phyloP scores from a whole-genome alignment of 2,888 invertebrate species.

The Diplolepis rosae region DNA sequence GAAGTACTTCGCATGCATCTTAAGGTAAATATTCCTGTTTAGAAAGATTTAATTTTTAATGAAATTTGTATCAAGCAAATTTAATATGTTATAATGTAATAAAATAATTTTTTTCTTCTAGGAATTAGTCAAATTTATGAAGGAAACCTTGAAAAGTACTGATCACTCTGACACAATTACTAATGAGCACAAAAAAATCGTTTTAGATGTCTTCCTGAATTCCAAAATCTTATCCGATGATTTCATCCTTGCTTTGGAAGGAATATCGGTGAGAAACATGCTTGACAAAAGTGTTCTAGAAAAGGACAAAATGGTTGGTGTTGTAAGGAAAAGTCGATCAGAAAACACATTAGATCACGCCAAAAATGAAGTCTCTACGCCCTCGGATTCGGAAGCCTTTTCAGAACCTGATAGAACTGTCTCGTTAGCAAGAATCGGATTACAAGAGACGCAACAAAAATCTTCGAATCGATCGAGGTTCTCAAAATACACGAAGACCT shows the following conservation, averaged over 20 bases:
- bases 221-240: conserved; percentile 67
- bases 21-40: conserved; percentile 28
- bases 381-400: conserved; percentile 88
- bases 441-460: conserved; percentile 73
- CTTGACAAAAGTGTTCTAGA: conserved; percentile 8
- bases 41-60: conserved; percentile 13
- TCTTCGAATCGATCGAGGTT: conserved; percentile 53
- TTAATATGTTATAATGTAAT: too few relatives aligned
- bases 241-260: conserved; percentile 63
- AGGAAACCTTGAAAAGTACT: conserved; percentile 61
- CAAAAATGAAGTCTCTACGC: conserved; percentile 59
- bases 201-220: conserved; percentile 63
- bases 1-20: conserved; percentile 63
- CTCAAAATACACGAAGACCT: conserved; percentile 61
- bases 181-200: conserved; percentile 61
- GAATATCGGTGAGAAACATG: conserved; percentile 48
- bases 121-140: conserved; percentile 68
- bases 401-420: conserved; percentile 90
- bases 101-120: conserved; percentile 48
- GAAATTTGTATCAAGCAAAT: conserved; percentile 49
- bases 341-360: conserved; percentile 52
- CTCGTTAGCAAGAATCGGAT: conserved; percentile 86
- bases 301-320: conserved; percentile 40
- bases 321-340: conserved; percentile 57
- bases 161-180: conserved; percentile 51